Evolutionary conservation across 2,888 invertebrate species (phyloP).

Genomic region (Drosophila anceps): DNA sequence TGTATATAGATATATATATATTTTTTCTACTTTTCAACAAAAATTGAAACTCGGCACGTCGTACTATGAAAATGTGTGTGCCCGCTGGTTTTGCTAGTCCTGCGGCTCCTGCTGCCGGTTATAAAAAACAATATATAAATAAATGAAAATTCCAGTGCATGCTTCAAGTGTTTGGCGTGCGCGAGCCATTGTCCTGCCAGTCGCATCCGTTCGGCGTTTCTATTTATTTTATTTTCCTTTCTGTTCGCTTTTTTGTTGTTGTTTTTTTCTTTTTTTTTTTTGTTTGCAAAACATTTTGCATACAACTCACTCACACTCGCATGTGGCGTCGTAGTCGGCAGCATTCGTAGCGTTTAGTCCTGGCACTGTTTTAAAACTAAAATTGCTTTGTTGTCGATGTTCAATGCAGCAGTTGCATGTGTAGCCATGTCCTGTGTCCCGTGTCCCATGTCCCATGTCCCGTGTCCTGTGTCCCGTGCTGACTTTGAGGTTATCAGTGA

Average conservation of each 20-base stretch:
- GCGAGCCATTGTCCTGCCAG: constrained; percentile 79
- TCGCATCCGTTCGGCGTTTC: constrained; percentile 69
- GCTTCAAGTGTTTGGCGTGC: constrained; percentile 80
- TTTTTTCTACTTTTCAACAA: constrained; percentile 75
- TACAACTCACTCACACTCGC: constrained; percentile 75
- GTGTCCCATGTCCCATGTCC: constrained; percentile 1
- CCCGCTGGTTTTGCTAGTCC: constrained; percentile 16
- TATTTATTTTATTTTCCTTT: constrained; percentile 34
- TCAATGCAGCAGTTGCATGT: constrained; percentile 74
- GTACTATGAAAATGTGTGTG: constrained; percentile 65
- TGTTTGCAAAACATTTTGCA: constrained; percentile 74
- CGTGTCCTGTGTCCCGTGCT: constrained; percentile 28
- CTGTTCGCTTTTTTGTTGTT: constrained; percentile 6
- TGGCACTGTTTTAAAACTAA: constrained; percentile 74
- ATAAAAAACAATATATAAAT: constrained; percentile 81
- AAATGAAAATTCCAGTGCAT: constrained; percentile 81
- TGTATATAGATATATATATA: constrained; percentile 11
- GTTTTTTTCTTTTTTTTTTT: constrained; percentile 37
- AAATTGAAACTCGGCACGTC: constrained; percentile 78
- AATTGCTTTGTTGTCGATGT: constrained; percentile 81
- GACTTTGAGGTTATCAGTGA: constrained; percentile 74
- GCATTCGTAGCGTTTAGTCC: constrained; percentile 69
- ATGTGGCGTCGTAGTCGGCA: constrained; percentile 45
- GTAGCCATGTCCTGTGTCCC: constrained; percentile 39
- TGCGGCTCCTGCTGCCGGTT: constrained; percentile 52